Evolutionary conservation across 2,797 vertebrate species (phyloP).

Genomic region (Malacoraja senta): DNA sequence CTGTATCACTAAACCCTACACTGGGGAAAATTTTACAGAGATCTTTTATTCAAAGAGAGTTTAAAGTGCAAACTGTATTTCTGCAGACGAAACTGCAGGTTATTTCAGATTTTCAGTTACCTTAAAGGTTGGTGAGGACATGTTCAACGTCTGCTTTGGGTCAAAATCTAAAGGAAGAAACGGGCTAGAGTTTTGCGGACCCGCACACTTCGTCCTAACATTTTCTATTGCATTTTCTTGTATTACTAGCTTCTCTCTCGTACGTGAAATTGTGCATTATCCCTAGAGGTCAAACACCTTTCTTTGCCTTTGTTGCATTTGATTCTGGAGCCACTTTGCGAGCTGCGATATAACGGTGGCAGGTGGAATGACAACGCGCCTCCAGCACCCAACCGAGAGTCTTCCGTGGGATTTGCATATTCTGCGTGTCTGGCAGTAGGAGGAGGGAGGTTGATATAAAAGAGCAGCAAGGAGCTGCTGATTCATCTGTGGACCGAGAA

Average conservation of each 20-base stretch:
- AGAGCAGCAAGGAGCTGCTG: background rate
- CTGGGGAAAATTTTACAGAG: too few species aligned
- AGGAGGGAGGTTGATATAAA: background rate
- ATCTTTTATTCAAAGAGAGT: too few species aligned
- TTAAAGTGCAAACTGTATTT: too few species aligned
- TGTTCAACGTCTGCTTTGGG: background rate
- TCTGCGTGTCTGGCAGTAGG: background rate
- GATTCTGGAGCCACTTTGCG: too few species aligned
- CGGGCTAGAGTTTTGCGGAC: background rate
- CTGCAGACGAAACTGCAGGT: background rate
- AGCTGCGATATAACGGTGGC: too few species aligned
- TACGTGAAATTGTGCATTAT: too few species aligned
- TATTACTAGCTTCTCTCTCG: background rate
- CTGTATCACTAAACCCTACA: too few species aligned
- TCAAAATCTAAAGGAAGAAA: background rate
- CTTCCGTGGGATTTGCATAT: constrained; percentile 2
- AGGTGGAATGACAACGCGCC: too few species aligned
- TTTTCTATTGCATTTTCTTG: background rate
- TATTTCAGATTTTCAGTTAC: background rate
- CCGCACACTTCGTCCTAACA: background rate
- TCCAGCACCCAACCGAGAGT: background rate
- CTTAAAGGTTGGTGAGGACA: background rate
- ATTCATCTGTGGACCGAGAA: too few species aligned
- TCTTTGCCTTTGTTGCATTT: too few species aligned
- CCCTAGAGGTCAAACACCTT: background rate